Percentiles rank a stretch among this genome's conserved stretches.
Evolutionary conservation across 2,888 invertebrate genomes (phyloP).

Genomic region (Oxytorus armatus): DNA sequence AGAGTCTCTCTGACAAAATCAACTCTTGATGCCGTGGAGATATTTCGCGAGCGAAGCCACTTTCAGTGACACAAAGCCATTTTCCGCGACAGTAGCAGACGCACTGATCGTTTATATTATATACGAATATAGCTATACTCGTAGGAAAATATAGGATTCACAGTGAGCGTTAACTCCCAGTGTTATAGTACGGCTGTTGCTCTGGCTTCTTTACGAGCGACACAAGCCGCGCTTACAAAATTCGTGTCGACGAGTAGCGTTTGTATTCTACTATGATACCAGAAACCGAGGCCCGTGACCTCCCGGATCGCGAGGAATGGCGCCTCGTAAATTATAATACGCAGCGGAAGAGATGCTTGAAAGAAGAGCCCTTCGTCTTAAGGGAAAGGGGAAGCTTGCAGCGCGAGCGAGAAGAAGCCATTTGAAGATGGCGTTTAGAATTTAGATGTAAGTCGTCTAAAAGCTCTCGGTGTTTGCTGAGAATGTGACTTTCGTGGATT

Average conservation of each 20-base stretch:
- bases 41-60: constrained; percentile 50
- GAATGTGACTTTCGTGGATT: constrained; percentile 34
- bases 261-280: constrained; percentile 42
- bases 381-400: constrained; percentile 15
- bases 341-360: constrained; percentile 14
- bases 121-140: constrained; percentile 24
- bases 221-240: constrained; percentile 62
- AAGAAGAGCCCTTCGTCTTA: constrained; percentile 24
- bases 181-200: constrained; percentile 45
- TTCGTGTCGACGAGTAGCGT: constrained; percentile 61
- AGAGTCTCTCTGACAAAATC: constrained; percentile 36
- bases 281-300: constrained; percentile 40
- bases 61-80: constrained; percentile 53
- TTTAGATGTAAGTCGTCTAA: constrained; percentile 40
- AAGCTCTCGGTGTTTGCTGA: constrained; percentile 21
- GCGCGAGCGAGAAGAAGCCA: constrained; percentile 12
- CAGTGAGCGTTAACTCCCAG: constrained; percentile 25
- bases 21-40: constrained; percentile 39
- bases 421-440: constrained; percentile 35
- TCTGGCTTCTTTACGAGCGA: constrained; percentile 63
- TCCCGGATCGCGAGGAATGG: constrained; percentile 55
- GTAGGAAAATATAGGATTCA: constrained; percentile 41
- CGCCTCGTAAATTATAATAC: constrained; percentile 62
- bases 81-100: constrained; percentile 37
- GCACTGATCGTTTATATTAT: too few relatives aligned